Conservation (phyloP, 2,113 vertebrate species). For the Pachyramphus minor region DNA sequence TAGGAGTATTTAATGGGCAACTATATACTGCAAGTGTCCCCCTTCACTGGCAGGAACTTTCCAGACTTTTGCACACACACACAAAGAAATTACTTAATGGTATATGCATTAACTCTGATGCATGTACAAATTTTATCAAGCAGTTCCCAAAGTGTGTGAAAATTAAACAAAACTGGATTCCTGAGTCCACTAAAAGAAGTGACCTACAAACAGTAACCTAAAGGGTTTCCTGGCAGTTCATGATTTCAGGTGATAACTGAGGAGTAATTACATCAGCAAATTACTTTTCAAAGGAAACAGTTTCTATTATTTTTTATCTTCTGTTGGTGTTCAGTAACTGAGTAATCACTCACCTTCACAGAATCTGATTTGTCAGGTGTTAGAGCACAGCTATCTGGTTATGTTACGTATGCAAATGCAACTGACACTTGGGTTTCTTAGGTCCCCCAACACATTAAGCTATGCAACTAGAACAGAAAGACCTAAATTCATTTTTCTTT, state of each 20-base stretch:
- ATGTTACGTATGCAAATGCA: not conserved
- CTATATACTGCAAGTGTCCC: not conserved
- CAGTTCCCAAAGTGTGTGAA: constrained; percentile 1
- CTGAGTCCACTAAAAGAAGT: not conserved
- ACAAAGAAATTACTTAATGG: not conserved
- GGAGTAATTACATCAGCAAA: constrained; percentile 5
- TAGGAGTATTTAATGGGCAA: not conserved
- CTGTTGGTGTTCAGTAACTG: not conserved
- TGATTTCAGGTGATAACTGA: constrained; percentile 23
- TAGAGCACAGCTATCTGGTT: not conserved
- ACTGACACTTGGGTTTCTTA: not conserved
- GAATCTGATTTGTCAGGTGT: not conserved
- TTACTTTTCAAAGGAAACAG: constrained; percentile 25
- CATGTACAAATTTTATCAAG: not conserved
- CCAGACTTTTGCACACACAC: not conserved
- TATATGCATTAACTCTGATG: not conserved
- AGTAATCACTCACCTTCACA: not conserved
- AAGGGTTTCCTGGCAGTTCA: constrained; percentile 5
- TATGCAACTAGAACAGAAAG: not conserved
- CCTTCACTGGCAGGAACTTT: not conserved
- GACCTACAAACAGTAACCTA: not conserved
- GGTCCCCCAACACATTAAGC: not conserved
- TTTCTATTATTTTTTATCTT: constrained; percentile 25
- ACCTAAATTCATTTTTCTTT: not conserved
- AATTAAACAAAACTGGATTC: constrained; percentile 26